phyloP scores from a whole-genome alignment of 2,888 invertebrate genomes.

The Scrobipalpa atriplicella region DNA sequence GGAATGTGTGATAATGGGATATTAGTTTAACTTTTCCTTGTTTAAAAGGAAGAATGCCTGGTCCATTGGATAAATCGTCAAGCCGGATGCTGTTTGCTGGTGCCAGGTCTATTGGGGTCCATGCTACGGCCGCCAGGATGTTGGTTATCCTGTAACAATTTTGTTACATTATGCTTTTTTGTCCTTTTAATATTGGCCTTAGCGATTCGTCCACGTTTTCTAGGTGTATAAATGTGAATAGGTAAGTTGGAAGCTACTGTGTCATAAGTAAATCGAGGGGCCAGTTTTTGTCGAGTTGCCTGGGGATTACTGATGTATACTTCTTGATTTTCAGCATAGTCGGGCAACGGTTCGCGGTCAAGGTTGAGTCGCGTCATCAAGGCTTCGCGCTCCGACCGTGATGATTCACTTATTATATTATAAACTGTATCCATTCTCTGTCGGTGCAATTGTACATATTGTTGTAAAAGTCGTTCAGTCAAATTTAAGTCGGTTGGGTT shows the following conservation, averaged over 20 bases:
- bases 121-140: too few relatives aligned
- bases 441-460: slow-evolving; percentile 26
- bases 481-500: slow-evolving; percentile 31
- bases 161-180: neutral
- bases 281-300: neutral
- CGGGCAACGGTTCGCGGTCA: neutral
- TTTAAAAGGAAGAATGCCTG: slow-evolving; percentile 37
- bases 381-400: neutral
- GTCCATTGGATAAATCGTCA: slow-evolving; percentile 28
- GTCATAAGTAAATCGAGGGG: neutral
- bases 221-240: slow-evolving; percentile 24
- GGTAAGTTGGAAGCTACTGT: slow-evolving; percentile 13
- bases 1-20: slow-evolving; percentile 39
- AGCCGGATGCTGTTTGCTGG: neutral
- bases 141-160: slow-evolving; percentile 25
- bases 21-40: slow-evolving; percentile 35
- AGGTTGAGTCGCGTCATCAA: neutral
- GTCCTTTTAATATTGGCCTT: slow-evolving; percentile 16
- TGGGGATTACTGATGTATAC: neutral
- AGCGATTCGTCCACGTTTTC: slow-evolving; percentile 22
- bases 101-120: too few relatives aligned
- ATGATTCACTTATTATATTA: neutral
- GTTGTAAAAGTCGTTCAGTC: slow-evolving; percentile 27
- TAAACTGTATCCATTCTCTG: neutral
- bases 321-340: neutral